A percentile compares a stretch with the other conserved stretches of the same genome.
Conservation (phyloP, 1,140 invertebrate genomes). For the Physella acuta region DNA sequence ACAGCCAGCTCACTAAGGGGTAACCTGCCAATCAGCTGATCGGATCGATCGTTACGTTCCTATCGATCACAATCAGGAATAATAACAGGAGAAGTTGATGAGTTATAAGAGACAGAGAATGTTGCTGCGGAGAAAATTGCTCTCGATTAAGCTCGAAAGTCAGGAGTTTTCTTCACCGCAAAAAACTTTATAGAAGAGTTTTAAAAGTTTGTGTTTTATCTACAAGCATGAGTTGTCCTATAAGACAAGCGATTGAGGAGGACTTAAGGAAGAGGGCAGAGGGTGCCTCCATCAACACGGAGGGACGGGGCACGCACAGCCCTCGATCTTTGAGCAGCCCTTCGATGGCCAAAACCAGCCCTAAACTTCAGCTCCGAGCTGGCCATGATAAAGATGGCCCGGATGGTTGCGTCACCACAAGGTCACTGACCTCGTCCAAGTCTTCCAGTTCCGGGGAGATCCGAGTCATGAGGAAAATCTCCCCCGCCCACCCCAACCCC, state of each 20-base stretch:
- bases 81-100: background rate
- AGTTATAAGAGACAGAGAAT: background rate
- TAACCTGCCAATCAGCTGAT: too few relatives aligned
- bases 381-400: background rate
- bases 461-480: background rate
- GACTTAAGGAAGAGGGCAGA: background rate
- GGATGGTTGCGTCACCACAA: background rate
- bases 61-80: too few relatives aligned
- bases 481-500: background rate
- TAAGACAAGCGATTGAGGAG: slow-evolving; percentile 5
- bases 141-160: background rate
- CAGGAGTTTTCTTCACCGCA: background rate
- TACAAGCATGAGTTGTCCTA: background rate
- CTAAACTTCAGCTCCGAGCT: too few relatives aligned
- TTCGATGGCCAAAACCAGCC: background rate
- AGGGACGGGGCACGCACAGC: background rate
- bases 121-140: background rate
- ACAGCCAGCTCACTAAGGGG: too few relatives aligned
- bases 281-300: background rate
- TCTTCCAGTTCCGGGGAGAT: background rate
- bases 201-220: too few relatives aligned
- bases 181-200: background rate
- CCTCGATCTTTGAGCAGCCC: background rate
- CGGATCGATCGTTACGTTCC: too few relatives aligned
- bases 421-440: background rate